These are phyloP conservation scores for Drosophila mayaguana DNA, from an alignment of 2,888 invertebrate species.

Conservation along the genomic window DNA sequence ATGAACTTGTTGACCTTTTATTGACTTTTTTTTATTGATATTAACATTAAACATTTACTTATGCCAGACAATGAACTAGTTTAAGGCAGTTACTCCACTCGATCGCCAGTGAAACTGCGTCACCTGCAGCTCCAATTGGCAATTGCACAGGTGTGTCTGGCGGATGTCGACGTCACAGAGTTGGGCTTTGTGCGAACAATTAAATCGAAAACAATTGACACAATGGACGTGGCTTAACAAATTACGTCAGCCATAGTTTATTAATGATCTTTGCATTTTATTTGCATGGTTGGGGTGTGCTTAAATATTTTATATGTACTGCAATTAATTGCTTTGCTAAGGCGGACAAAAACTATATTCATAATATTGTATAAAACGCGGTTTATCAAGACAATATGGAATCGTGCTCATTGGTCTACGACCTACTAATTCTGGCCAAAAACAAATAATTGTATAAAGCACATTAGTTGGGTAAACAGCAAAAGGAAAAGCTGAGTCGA, in stretches of 20 bases:
- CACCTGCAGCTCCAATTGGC: conserved; percentile 49
- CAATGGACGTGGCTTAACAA: conserved; percentile 48
- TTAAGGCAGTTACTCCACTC: conserved; percentile 25
- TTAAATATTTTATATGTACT: not conserved
- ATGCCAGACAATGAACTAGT: conserved; percentile 27
- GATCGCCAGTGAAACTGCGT: conserved; percentile 57
- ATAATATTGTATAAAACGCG: not conserved
- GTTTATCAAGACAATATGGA: not conserved
- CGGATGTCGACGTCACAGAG: conserved; percentile 36
- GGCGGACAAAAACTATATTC: not conserved
- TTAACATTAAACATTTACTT: not conserved
- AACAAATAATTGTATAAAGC: not conserved
- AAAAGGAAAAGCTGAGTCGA: not conserved
- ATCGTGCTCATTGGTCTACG: not conserved
- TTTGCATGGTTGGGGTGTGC: too few relatives aligned
- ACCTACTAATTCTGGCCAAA: not conserved
- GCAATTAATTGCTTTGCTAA: not conserved
- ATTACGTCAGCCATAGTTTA: conserved; percentile 57
- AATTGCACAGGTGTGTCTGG: conserved; percentile 65
- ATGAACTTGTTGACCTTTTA: not conserved
- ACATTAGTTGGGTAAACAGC: not conserved
- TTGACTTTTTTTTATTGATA: not conserved
- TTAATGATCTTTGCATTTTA: conserved; percentile 38
- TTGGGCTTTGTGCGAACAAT: conserved; percentile 45
- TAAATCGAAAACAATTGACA: conserved; percentile 62